A percentile compares a stretch with the other conserved stretches of the same genome.
phyloP scores from a whole-genome alignment of 1,140 invertebrate species.

The Ctenoplectra terminalis region DNA sequence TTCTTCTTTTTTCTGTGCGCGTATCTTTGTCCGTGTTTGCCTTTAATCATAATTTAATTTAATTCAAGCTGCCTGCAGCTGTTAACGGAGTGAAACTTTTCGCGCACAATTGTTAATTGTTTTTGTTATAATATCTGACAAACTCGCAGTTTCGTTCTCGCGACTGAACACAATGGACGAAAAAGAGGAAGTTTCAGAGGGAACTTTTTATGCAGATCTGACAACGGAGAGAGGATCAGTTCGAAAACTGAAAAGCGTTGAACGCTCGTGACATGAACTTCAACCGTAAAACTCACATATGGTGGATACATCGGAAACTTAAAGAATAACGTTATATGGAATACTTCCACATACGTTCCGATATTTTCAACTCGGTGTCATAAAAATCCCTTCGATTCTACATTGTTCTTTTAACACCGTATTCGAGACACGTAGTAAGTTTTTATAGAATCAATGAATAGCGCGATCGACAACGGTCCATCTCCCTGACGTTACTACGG shows the following conservation, averaged over 20 bases:
- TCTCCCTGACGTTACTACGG: no score
- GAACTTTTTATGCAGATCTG: not conserved
- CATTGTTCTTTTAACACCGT: no score
- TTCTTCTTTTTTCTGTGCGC: no score
- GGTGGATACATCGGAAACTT: not conserved
- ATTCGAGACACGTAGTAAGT: not conserved
- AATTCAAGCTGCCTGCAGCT: not conserved
- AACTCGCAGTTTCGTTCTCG: not conserved
- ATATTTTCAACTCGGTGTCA: not conserved
- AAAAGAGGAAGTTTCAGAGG: not conserved
- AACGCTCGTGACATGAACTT: not conserved
- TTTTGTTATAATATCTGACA: not conserved
- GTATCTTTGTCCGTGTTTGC: not conserved
- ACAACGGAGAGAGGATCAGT: not conserved
- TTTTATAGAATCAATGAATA: no score
- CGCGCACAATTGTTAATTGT: constrained; percentile 18
- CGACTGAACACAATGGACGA: not conserved
- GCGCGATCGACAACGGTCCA: no score
- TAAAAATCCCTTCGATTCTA: not conserved
- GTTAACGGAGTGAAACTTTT: constrained; percentile 4
- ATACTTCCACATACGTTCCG: no score
- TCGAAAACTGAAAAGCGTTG: not conserved
- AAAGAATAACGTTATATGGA: constrained; percentile 9
- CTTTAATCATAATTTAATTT: constrained; percentile 28
- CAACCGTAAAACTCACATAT: not conserved